Evolutionary conservation across 2,113 vertebrate genomes (phyloP), one percentile per base, ranked within the genome.

Genomic region (Arothron firmamentum): DNA sequence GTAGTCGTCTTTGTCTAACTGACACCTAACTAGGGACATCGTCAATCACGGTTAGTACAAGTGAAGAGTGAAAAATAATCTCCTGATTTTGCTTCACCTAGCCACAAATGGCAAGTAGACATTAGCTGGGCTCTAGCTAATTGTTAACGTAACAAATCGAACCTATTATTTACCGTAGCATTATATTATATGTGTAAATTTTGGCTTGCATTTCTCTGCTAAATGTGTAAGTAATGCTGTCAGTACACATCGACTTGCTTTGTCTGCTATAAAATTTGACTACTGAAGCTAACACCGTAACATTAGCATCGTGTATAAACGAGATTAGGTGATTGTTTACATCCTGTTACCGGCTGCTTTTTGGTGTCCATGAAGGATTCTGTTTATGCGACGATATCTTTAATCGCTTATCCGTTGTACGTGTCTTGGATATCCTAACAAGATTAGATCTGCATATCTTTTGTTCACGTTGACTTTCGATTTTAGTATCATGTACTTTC

Each of bases 91-190:
- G 62, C 62, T 68, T 66, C 62, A 79, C 63, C 77, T 74, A 78
- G 83, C 71, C 49, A 45, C 54, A 61, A 59, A 77, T 67, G 72
- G 79, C 77, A 68, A 67, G 53, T 25, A 78, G 53, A 78, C 64
- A 71, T 51, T 77, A 83, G 85, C 85, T 52, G 47, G 51, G 25
- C 65, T 68, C 62, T 76, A 80, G 87, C 85, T 87, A 75, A 53
- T 61, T 62, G 66, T 64, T 63, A 59, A 55, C 66, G 72, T 20
- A 74, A 66, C 52, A 67, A 49, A 59, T 70, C 45, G 64, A 45
- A 63, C 13, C 17, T 52, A 68, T 38, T 28, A n/a, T 59, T 52
- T 19, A 4, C 45, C 43, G 28, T 48, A 0, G 41, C 8, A 50
- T 15, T 0, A 42, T 34, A 19, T 3, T 21, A 6, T 5, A 6